Percentiles rank a stretch among this genome's conserved stretches.
phyloP scores from a whole-genome alignment of 37 sponge, comb jelly and placozoan species.

The Hormiphora californensis region DNA sequence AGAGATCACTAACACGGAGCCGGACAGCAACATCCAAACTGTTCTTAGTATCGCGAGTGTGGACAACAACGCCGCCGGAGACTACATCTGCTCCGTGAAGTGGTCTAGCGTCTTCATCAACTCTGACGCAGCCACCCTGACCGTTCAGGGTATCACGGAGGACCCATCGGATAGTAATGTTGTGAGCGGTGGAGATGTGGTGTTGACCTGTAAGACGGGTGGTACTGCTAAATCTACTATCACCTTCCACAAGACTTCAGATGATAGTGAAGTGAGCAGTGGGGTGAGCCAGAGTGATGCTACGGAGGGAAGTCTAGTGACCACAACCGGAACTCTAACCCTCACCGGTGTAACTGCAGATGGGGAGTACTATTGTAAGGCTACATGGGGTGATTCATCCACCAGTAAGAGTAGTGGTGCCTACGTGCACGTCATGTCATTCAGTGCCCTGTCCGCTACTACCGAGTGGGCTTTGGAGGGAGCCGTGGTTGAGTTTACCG shows the following conservation, averaged over 20 bases:
- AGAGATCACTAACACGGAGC: neutral
- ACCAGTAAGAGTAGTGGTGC: neutral
- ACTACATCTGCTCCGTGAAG: neutral
- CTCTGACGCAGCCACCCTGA: neutral
- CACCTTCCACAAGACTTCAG: conserved; percentile 5
- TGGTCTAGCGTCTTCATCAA: neutral
- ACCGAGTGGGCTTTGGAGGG: no score
- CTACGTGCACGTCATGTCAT: neutral
- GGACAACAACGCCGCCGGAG: neutral
- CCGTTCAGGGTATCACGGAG: neutral
- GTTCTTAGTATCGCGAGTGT: neutral
- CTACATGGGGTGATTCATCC: neutral
- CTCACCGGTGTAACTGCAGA: neutral
- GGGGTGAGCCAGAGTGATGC: neutral
- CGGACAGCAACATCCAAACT: neutral
- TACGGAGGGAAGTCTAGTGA: neutral
- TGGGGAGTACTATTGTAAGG: neutral
- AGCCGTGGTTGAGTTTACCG: no score
- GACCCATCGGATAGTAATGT: neutral
- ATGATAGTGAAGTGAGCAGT: neutral
- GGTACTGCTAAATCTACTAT: neutral
- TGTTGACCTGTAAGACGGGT: neutral
- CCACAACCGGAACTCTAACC: neutral
- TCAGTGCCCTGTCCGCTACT: neutral
- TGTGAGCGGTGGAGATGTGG: neutral